Evolutionary conservation across 2,113 vertebrate genomes (phyloP).

Genomic region (Martes martes): DNA sequence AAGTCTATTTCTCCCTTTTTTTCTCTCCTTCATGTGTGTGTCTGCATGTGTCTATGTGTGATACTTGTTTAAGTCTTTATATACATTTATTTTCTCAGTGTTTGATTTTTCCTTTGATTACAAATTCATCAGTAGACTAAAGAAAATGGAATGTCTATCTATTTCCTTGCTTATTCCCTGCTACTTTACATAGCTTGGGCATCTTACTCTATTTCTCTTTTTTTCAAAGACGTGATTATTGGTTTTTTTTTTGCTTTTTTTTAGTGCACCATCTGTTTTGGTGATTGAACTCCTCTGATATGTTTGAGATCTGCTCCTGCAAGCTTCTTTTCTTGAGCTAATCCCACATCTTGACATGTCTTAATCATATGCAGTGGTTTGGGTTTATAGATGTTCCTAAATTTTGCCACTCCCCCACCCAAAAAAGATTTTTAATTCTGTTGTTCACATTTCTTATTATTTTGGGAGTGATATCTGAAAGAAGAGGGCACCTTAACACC

Average conservation of each 20-base stretch:
- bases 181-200: not conserved
- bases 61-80: not conserved
- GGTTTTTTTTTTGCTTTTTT: not conserved
- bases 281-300: not conserved
- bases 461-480: slow-evolving; percentile 23
- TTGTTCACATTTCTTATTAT: slow-evolving; percentile 1
- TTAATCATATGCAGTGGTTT: not conserved
- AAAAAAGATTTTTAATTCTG: not conserved
- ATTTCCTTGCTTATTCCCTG: not conserved
- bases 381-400: not conserved
- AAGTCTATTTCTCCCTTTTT: not conserved
- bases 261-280: not conserved
- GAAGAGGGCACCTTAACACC: not conserved
- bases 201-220: not conserved
- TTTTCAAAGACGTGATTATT: not conserved
- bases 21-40: not conserved
- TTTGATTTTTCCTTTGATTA: not conserved
- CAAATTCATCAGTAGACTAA: not conserved
- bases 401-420: not conserved
- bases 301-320: not conserved
- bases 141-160: not conserved
- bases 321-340: not conserved
- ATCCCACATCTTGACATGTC: not conserved
- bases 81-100: not conserved
- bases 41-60: not conserved